A percentile compares a stretch with the other conserved stretches of the same genome.
Evolutionary conservation across 2,797 vertebrate species (phyloP).

Genomic region (Natrix natrix): DNA sequence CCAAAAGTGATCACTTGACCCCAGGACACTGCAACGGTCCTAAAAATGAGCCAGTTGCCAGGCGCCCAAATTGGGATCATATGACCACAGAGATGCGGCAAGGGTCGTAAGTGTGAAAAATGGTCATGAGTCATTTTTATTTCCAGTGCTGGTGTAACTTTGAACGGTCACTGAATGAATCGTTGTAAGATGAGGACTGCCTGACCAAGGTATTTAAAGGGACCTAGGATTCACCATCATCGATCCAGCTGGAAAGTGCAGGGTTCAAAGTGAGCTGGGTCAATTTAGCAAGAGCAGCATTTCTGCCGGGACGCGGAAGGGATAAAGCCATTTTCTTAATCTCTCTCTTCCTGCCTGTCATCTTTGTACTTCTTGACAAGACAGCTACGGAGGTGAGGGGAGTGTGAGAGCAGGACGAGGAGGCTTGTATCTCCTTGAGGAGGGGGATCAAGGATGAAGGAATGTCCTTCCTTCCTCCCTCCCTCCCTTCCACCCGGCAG

Average conservation of each 20-base stretch:
- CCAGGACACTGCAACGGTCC: not conserved
- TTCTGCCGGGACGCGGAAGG: not conserved
- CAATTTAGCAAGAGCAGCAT: not conserved
- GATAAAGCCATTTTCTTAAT: not conserved
- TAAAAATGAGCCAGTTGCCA: not conserved
- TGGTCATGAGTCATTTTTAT: not conserved
- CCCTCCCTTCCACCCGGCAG: not conserved
- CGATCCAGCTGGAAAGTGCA: not conserved
- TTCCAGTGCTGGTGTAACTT: not conserved
- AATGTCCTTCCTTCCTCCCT: not conserved
- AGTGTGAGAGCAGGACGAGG: not conserved
- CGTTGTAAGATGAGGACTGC: fast-evolving
- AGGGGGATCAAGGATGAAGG: not conserved
- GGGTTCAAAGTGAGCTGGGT: not conserved
- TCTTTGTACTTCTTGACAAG: not conserved
- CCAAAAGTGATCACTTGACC: not conserved
- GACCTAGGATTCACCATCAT: not conserved
- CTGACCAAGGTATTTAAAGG: not conserved
- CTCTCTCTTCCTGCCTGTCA: not conserved
- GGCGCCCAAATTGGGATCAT: not conserved
- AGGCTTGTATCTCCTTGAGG: not conserved
- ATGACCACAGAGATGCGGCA: not conserved
- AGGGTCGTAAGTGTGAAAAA: not conserved
- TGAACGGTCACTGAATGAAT: not conserved
- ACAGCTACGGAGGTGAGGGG: not conserved